Evolutionary conservation across 2,797 vertebrate species (phyloP).

Genomic region (Pogonophryne albipinna): DNA sequence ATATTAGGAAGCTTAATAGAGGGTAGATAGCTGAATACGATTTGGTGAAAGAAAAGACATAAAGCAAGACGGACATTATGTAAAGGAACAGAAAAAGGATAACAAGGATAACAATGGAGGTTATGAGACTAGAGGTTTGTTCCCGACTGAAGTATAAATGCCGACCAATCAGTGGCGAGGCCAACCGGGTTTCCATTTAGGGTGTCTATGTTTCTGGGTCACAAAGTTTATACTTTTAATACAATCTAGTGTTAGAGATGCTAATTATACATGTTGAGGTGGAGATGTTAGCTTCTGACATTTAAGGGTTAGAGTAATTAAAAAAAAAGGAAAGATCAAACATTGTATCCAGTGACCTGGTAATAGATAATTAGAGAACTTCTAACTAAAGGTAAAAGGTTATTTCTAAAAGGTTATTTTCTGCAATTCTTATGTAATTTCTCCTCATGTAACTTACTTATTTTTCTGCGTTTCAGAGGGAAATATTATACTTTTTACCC

Average conservation of each 20-base stretch:
- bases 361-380: not conserved
- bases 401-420: no score
- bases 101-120: constrained; percentile 56
- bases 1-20: constrained; percentile 50
- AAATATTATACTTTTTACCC: not conserved
- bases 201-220: constrained; percentile 25
- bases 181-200: constrained; percentile 39
- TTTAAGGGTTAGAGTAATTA: constrained; percentile 4
- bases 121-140: constrained; percentile 45
- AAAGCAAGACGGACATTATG: constrained; percentile 55
- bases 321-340: constrained; percentile 3
- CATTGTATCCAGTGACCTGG: not conserved
- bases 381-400: not conserved
- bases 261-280: constrained; percentile 3
- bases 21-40: constrained; percentile 42
- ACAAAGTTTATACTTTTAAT: constrained; percentile 6
- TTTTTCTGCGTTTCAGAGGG: not conserved
- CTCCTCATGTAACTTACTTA: no score
- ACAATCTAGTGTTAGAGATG: not conserved
- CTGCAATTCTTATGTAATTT: not conserved
- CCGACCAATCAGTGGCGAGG: constrained; percentile 42
- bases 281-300: constrained; percentile 14
- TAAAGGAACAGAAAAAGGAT: constrained; percentile 50
- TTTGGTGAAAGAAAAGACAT: constrained; percentile 43
- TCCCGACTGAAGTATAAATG: constrained; percentile 59